Percentiles rank a stretch among this genome's conserved stretches.
Conservation (phyloP, 2,888 invertebrate genomes). For the Cremastobaeus sp. region DNA sequence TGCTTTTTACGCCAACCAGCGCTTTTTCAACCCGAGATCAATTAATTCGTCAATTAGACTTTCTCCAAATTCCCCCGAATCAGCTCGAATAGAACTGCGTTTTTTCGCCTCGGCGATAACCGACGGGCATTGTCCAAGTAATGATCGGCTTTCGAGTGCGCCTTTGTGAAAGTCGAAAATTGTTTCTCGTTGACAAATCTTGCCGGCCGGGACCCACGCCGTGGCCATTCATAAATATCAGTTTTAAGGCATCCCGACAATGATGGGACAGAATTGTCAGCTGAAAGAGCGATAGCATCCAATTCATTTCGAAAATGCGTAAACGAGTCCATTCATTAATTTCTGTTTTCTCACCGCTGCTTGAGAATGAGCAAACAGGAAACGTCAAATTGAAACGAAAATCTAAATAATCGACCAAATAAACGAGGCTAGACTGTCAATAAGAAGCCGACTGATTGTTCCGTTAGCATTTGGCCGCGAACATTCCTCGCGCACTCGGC, state of each 20-base stretch:
- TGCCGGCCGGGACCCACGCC: background rate
- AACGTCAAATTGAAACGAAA: slow-evolving; percentile 33
- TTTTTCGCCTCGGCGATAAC: too few relatives aligned
- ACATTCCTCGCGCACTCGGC: slow-evolving; percentile 27
- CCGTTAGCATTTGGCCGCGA: slow-evolving; percentile 40
- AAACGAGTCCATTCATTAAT: slow-evolving; percentile 16
- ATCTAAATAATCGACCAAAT: slow-evolving; percentile 29
- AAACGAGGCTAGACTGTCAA: slow-evolving; percentile 32
- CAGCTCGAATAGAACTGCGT: too few relatives aligned
- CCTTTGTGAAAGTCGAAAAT: too few relatives aligned
- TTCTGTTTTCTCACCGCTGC: slow-evolving; percentile 1
- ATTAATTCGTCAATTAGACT: too few relatives aligned
- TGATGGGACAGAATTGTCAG: slow-evolving; percentile 21
- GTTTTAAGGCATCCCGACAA: slow-evolving; percentile 8
- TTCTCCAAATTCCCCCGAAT: too few relatives aligned
- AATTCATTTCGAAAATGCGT: slow-evolving; percentile 19
- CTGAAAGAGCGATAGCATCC: background rate
- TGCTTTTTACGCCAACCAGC: too few relatives aligned
- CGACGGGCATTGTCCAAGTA: too few relatives aligned
- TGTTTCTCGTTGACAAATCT: too few relatives aligned
- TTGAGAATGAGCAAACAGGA: slow-evolving; percentile 25
- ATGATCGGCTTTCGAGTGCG: too few relatives aligned
- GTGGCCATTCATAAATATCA: slow-evolving; percentile 5
- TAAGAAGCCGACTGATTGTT: slow-evolving; percentile 23
- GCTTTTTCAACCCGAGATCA: too few relatives aligned